Evolutionary conservation across 2,888 invertebrate genomes (phyloP), one percentile per base, ranked within the genome.

Genomic region (Petrolisthes cinctipes): DNA sequence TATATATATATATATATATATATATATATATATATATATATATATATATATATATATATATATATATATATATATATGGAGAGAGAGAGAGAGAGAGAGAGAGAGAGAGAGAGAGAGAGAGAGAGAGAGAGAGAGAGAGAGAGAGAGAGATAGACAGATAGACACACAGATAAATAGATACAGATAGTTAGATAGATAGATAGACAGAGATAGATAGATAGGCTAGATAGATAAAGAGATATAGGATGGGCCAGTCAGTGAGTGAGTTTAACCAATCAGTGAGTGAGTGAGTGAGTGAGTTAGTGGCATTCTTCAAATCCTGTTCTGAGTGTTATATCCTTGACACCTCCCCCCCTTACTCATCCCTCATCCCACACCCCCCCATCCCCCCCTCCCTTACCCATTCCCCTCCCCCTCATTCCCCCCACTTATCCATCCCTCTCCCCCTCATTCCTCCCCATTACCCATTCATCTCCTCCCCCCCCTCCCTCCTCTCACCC

Each of bases 1-100:
- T 71, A 71, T 71, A 71, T 71, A 71, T 71, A 71, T 71, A 71
- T 71, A 71, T 71, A 71, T 71, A 71, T 71, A 71, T 71, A 71
- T 71, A 71, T 71, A 71, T 71, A 71, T 71, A 71, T 71, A 71
- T 71, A 71, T 71, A 71, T 71, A 71, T 71, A 71, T 71, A 71
- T 71, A 71, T 71, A 6, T 17, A 71, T 71, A 61, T 61, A 61
- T 61, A n/a, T n/a, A n/a, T n/a, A n/a, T n/a, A n/a, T n/a, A n/a
- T n/a, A n/a, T n/a, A n/a, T n/a, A n/a, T n/a, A n/a, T n/a, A n/a
- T n/a, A 37, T 37, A 37, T 0, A 37, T 37, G 2, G 37, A 37
- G 0, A 37, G 37, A 37, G 37, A 37, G 0, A 37, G 37, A 2
- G 0, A 37, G 37, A 37, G 37, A 37, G 0, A 37, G 37, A 37